Evolutionary conservation across 2,888 invertebrate genomes (phyloP), one percentile per base, ranked within the genome.

Genomic region (Rhingia campestris): DNA sequence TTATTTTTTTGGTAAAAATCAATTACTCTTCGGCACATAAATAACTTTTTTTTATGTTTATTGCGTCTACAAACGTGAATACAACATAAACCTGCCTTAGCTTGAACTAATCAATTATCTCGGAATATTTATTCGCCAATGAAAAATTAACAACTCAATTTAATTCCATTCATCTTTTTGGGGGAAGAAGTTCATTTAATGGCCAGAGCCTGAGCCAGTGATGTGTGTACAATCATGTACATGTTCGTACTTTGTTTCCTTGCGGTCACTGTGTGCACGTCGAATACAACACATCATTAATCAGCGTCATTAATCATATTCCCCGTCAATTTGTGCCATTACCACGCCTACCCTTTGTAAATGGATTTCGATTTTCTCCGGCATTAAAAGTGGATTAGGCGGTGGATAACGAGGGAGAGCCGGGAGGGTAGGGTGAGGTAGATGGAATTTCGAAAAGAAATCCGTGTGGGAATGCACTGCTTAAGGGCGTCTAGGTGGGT

Each of bases 321-420:
- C 54, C 69, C 79, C 64, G 80, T 84, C 84, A 84, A 80, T 74
- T 75, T 64, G 33, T 75, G 84, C 66, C 84, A 80, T 75, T 84
- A 84, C 84, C 84, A 84, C 84, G 84, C 84, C 84, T 84, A 61
- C 84, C 84, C 74, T 64, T 70, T 54, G 74, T 59, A 80, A 84
- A 84, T 80, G 80, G 84, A 74, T 69, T 84, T 79, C 53, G 53
- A 37, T 59, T 76, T 70, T 59, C 61, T 61, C 45, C 51, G 33
- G 41, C 49, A 80, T 84, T 70, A 80, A 80, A 84, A 80, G 74
- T 80, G 80, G 84, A 84, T 84, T 84, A 84, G 74, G 70, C 80
- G 74, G 80, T 79, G 74, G 58, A 69, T 35, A 43, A 73, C 58
- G 22, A 56, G 45, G 47, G 51, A 43, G 4, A 58, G 45, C 54